A percentile compares a stretch with the other conserved stretches of the same genome.
phyloP scores from a whole-genome alignment of 2,797 vertebrate species.

The Rousettus madagascariensis region DNA sequence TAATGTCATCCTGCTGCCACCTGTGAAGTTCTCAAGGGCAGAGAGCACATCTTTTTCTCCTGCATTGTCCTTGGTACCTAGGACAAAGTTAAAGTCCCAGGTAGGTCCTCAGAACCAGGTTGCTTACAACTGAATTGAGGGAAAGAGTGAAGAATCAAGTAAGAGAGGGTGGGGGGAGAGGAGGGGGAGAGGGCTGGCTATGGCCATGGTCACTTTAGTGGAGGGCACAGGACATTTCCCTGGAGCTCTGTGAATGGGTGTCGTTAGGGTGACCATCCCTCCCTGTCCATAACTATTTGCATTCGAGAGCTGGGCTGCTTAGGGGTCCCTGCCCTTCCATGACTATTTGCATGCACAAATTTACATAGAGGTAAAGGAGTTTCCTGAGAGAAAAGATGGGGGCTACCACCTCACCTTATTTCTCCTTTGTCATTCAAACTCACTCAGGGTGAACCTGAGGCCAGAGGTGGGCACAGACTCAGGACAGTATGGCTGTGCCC shows the following conservation, averaged over 20 bases:
- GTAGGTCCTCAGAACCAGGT: neutral
- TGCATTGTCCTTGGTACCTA: neutral
- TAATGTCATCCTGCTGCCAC: neutral
- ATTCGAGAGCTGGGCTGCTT: slow-evolving; percentile 34
- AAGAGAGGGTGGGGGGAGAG: neutral
- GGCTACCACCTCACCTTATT: neutral
- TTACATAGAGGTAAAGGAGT: slow-evolving; percentile 58
- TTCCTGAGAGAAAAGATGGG: slow-evolving; percentile 43
- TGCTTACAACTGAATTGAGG: neutral
- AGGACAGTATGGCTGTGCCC: neutral
- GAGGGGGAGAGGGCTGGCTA: neutral
- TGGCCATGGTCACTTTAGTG: neutral
- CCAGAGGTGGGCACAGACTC: neutral
- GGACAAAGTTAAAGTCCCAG: neutral
- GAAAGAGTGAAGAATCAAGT: neutral
- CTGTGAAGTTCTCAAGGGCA: neutral
- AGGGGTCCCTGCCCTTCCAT: neutral
- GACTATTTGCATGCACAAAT: slow-evolving; percentile 69
- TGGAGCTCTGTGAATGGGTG: neutral
- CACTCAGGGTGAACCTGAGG: neutral
- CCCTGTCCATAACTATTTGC: slow-evolving; percentile 38
- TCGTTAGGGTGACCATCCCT: neutral
- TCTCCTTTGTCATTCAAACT: slow-evolving; percentile 51
- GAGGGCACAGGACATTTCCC: neutral
- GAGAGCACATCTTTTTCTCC: neutral